Conservation (phyloP, 1,140 invertebrate genomes). For the Eumeta japonica region DNA sequence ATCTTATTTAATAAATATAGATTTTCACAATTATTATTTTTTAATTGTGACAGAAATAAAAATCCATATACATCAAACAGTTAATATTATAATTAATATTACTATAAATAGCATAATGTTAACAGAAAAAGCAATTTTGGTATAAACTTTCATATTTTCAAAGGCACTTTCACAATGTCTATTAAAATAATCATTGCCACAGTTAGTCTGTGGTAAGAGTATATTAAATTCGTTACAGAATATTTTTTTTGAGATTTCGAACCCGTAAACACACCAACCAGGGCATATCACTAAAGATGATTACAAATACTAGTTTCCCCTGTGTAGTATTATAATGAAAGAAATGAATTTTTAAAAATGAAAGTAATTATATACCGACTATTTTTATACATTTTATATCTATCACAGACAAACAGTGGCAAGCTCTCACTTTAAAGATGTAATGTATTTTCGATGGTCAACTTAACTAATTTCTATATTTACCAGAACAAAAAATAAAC, state of each 20-base stretch:
- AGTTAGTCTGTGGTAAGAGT: slow-evolving; percentile 16
- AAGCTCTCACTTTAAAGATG: too few relatives aligned
- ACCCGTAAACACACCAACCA: background rate
- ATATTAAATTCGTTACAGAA: background rate
- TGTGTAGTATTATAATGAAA: too few relatives aligned
- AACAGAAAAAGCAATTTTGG: slow-evolving; percentile 56
- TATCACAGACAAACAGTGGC: too few relatives aligned
- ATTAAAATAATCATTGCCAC: slow-evolving; percentile 41
- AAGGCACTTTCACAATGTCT: slow-evolving; percentile 55
- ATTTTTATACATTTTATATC: too few relatives aligned
- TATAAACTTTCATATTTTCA: slow-evolving; percentile 55
- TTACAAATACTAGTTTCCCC: background rate
- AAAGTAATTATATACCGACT: too few relatives aligned
- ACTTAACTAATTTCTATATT: background rate
- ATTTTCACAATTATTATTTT: too few relatives aligned
- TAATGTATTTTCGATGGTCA: too few relatives aligned
- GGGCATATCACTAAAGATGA: background rate
- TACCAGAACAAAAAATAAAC: background rate
- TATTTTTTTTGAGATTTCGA: background rate
- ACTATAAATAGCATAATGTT: slow-evolving; percentile 56
- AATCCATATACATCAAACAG: slow-evolving; percentile 56
- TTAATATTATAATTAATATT: slow-evolving; percentile 57
- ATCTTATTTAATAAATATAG: too few relatives aligned
- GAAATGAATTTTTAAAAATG: background rate
- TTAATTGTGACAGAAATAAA: too few relatives aligned